These are phyloP conservation scores for Odontocolon sp. DNA, from an alignment of 2,888 invertebrate genomes.

Conservation along the genomic window DNA sequence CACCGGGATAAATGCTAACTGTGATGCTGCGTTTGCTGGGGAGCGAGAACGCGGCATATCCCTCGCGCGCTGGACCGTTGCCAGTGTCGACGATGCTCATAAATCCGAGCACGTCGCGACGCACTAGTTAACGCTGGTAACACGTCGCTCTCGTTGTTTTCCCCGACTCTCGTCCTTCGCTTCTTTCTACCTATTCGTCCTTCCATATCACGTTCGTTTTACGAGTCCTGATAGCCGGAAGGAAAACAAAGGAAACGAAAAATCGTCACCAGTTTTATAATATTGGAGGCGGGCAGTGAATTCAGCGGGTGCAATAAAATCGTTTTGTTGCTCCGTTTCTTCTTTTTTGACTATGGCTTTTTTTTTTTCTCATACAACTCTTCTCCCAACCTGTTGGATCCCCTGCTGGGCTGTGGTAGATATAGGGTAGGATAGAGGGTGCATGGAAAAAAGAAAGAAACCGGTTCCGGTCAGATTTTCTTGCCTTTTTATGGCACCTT, in stretches of 20 bases:
- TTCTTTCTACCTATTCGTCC: conserved; percentile 24
- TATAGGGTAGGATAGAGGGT: neutral
- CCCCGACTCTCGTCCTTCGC: conserved; percentile 13
- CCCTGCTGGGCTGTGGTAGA: conserved; percentile 1
- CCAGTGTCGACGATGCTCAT: conserved; percentile 72
- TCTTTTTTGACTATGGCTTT: conserved; percentile 4
- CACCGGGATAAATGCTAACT: conserved; percentile 73
- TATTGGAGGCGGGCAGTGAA: conserved; percentile 2
- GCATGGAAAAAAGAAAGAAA: conserved; percentile 20
- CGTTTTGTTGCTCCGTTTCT: neutral
- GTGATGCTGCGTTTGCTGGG: conserved; percentile 26
- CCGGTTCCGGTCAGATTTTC: conserved; percentile 34
- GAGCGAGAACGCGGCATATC: conserved; percentile 40
- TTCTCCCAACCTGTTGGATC: conserved; percentile 50
- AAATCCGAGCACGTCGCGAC: conserved; percentile 74
- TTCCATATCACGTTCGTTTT: conserved; percentile 40
- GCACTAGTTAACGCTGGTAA: conserved; percentile 69
- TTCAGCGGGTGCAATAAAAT: conserved; percentile 11
- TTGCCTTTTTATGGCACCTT: conserved; percentile 14
- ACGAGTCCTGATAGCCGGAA: neutral
- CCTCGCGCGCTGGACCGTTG: conserved; percentile 68
- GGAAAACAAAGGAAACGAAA: neutral
- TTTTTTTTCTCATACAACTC: conserved; percentile 3
- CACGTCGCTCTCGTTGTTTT: conserved; percentile 52
- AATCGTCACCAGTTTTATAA: neutral